Base-by-base conservation (phyloP, 1,140 invertebrate species). In the Potamilus streckersoni region DNA sequence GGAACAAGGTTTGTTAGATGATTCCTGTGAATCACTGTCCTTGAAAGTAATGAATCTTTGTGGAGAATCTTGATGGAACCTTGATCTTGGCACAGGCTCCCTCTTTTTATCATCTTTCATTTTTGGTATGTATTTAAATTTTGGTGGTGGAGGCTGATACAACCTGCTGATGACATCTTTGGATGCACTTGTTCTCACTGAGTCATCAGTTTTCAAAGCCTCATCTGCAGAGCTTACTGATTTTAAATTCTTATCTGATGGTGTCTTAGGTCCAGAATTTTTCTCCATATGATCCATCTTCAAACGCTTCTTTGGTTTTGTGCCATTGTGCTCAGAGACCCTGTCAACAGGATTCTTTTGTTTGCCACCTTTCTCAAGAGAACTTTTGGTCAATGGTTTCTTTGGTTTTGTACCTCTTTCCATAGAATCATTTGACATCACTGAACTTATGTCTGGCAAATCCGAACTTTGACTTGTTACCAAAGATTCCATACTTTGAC, bases 111-210 rank as follows among this genome's bases (percentile, higher is more conserved):
- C 72, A 64, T 74, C 71, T 71, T 80, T 81, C 13, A 16, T 14
- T 76, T 81, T 83, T 49, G 82, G 78, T 63, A 81, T 78, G 78
- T 80, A 80, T 68, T 80, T 83, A 60, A 83, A 83, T 63, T 83
- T 80, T 14, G 84, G 82, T 55, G 79, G 63, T 38, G 76, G 79
- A 27, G 81, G 63, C 71, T 80, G 74, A 61, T 87, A 87, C 19
- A 87, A 77, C 31, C 85, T 78, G 61, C 80, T 74, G 8, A 84
- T 87, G 11, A 87, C 85, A 60, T 80, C 71, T 58, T 80, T 83
- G 16, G 85, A 84, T 11, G 67, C 71, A 27, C 72, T 57, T 17
- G 82, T 69, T 68, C 78, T 84, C n/a, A 68, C 73, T 31, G 74
- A 62, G 71, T 81, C 75, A 38, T 73, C 71, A 69, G 12, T 60